A percentile compares a stretch with the other conserved stretches of the same genome.
phyloP scores from a whole-genome alignment of 2,888 invertebrate species.

The Dolichopus griseipennis region DNA sequence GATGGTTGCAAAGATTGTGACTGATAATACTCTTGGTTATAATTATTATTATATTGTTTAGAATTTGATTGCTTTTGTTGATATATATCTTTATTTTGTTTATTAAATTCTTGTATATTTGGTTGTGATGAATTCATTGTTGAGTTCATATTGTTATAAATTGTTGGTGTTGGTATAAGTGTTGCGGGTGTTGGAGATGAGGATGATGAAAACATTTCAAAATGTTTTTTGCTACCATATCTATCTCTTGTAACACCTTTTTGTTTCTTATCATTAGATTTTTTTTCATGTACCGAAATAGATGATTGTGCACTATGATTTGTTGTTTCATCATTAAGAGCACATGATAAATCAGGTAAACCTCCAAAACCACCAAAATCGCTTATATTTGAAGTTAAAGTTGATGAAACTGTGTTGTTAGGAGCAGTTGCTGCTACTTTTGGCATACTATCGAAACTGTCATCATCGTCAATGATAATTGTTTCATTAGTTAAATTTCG shows the following conservation, averaged over 20 bases:
- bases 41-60: constrained; percentile 37
- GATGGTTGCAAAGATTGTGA: no score
- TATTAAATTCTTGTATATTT: constrained; percentile 19
- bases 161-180: constrained; percentile 9
- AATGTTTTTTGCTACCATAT: background rate
- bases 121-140: constrained; percentile 11
- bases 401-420: background rate
- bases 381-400: background rate
- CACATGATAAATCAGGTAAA: background rate
- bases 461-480: background rate
- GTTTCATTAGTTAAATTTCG: constrained; percentile 11
- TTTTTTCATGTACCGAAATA: no score
- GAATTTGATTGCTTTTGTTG: constrained; percentile 35
- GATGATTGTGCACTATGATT: background rate
- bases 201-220: background rate
- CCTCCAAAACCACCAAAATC: background rate
- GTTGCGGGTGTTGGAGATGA: background rate
- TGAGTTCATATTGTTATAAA: background rate
- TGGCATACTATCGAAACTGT: background rate
- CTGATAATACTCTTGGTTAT: background rate
- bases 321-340: background rate
- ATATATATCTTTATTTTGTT: constrained; percentile 28
- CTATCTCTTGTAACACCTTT: no score
- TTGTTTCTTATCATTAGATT: no score
- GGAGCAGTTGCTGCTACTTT: background rate